Base-by-base conservation (phyloP, 2,113 vertebrate species). In the Thamnophis sirtalis region DNA sequence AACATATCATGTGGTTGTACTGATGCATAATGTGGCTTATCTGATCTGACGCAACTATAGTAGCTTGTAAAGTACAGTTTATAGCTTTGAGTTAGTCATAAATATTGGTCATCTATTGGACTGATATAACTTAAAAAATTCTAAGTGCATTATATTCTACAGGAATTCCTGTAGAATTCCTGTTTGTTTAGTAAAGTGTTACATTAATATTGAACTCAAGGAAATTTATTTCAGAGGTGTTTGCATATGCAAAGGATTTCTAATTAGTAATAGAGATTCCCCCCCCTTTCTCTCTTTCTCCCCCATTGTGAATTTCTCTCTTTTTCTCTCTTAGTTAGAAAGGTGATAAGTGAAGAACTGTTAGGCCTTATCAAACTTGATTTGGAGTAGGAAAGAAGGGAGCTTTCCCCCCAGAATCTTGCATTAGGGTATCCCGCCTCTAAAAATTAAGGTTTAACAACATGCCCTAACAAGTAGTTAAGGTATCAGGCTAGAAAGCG, bases 51-150 rank as follows among this genome's bases (percentile, higher is more conserved):
- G 0, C 73, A 80, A 43, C 73, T 43, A 21, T 43, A 38, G 19
- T 80, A 8, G 3, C 33, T 80, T 80, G 17, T 80, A 43, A 80
- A 80, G 3, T 38, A 21, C 0, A 38, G 73, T 80, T 80, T 80
- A 80, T 38, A 43, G 17, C 7, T 80, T 43, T 43, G 8, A 43
- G 73, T 43, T 80, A 80, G 3, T 80, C 33, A 43, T 80, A 80
- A 80, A 80, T 7, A 89, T 60, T 19, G 92, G 2, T 4, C 0
- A 88, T 94, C 94, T 93, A 88, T 93, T 94, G 94, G 84, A 53
- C 24, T 48, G 9, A 26, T 28, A 8, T 26, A 22, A 26, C 10
- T 4, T 7, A 3, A 51, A 5, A 87, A 26, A 33, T 19, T 21
- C 54, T 51, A 24, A 13, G 6, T 68, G 28, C 63, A 0, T 33